A percentile compares a stretch with the other conserved stretches of the same genome.
Evolutionary conservation across 2,797 vertebrate genomes (phyloP).

Genomic region (Eutrigla gurnardus): DNA sequence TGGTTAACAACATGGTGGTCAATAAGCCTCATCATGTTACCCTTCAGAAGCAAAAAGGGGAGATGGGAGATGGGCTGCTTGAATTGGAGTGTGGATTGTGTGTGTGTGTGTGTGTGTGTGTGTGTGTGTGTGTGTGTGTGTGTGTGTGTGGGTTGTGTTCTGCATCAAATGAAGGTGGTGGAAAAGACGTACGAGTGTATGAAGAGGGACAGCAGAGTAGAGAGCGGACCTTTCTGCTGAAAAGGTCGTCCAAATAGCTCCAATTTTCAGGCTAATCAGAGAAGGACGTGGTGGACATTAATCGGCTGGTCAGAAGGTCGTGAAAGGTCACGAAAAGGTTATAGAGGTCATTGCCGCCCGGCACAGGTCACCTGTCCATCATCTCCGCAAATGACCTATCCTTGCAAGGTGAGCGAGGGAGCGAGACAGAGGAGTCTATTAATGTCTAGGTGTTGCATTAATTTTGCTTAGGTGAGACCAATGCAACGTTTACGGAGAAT

Average conservation of each 20-base stretch:
- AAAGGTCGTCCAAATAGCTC: constrained; percentile 79
- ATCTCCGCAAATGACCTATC: constrained; percentile 75
- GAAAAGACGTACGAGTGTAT: constrained; percentile 43
- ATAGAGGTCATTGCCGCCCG: constrained; percentile 61
- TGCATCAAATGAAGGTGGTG: constrained; percentile 53
- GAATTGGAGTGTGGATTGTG: constrained; percentile 40
- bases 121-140: constrained; percentile 24
- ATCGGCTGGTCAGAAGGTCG: constrained; percentile 76
- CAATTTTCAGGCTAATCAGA: constrained; percentile 77
- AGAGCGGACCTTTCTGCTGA: constrained; percentile 76
- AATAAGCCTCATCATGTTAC: constrained; percentile 81
- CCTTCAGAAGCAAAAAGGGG: constrained; percentile 79
- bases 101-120: constrained; percentile 4
- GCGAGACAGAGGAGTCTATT: constrained; percentile 50
- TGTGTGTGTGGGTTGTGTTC: constrained; percentile 7
- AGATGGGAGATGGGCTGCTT: constrained; percentile 66
- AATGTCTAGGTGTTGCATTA: constrained; percentile 41
- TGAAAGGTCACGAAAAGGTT: constrained; percentile 81
- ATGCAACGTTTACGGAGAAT: constrained; percentile 49
- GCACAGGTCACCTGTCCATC: constrained; percentile 77
- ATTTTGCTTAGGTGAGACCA: constrained; percentile 42
- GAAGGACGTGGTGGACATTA: constrained; percentile 65
- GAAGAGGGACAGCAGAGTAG: constrained; percentile 50
- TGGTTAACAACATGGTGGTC: constrained; percentile 77
- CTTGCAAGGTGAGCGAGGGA: constrained; percentile 46